Base-by-base conservation (phyloP, 2,888 invertebrate genomes). In the Sinodicranocentrus sp. region DNA sequence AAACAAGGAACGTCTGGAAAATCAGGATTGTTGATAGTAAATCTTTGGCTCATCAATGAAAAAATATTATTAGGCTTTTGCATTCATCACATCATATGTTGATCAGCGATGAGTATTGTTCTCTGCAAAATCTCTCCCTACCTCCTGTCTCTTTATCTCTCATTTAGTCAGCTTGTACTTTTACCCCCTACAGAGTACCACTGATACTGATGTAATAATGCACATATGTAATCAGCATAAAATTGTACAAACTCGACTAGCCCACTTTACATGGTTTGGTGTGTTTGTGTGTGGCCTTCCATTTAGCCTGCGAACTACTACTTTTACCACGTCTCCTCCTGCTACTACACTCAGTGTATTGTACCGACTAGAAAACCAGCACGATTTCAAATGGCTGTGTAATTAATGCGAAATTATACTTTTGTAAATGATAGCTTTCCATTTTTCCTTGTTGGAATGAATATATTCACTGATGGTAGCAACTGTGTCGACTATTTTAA, bases 321-420 rank as follows among this genome's bases (percentile, higher is more conserved):
- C 54, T 23, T 2, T 2, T 48, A n/a, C n/a, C 8, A 48, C 48
- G 8, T 2, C 17, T 39, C 5, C 63, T 63, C 5, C 15, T 33
- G 33, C 19, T 17, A 23, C 33, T 10, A 25, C 17, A 33, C 19
- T 6, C 59, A 25, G 13, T 26, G 33, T 28, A 63, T n/a, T 48
- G 33, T 10, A 33, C 26, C 10, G 43, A 67, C 67, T 43, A 39
- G 26, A 67, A 67, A 54, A 54, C 28, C 44, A 48, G 33, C 71
- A 72, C 44, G 71, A 68, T 71, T 70, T 70, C 52, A 79, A 25
- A 54, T 19, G 52, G 73, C 26, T 61, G 65, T 80, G 73, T 59
- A 80, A 80, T 80, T 80, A 80, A 80, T 80, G 65, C 54, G 54
- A 73, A 80, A 80, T 73, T 79, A 79, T 57, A 72, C 80, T 67